Base-by-base conservation (phyloP, 2,888 invertebrate genomes). In the Amphipoea lucens region DNA sequence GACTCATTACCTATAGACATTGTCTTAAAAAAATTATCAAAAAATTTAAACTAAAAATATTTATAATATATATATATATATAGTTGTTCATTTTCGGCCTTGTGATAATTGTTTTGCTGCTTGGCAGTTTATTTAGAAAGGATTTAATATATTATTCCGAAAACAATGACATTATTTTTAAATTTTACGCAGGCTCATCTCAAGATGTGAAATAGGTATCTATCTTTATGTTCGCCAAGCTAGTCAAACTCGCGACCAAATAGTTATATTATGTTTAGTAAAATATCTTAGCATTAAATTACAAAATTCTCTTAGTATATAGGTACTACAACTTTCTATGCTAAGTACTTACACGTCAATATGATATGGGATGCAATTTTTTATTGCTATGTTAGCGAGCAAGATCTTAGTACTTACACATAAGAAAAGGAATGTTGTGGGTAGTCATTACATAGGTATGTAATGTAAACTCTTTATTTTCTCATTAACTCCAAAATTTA, bases 41-140 rank as follows among this genome's bases (percentile, higher is more conserved):
- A 60, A 36, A 62, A 60, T 23, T 79, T 20, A 60, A 60, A 23
- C 60, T 48, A 72, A 45, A 71, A 23, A 73, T 60, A 6, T 51
- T 62, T 17, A 40, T 23, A 20, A 1, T 29, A 54, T 20, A 20
- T 51, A 51, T 5, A 51, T 36, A 23, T 60, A 57, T 40, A 68
- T 66, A 66, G 17, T 76, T 73, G 62, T 81, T 84, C 14, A 69
- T 79, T 83, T 85, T 81, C 70, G 60, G 77, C 68, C 76, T 87
- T 88, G 83, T 85, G 87, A 85, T 84, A 81, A 78, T 84, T 83
- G 72, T 85, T 90, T 88, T 83, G 82, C 91, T 91, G 89, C 91
- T 90, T 91, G 84, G 92, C 90, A 91, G 92, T 89, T 90, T 85
- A 78, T 84, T 82, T 78, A 74, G 14, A 73, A 69, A n/a, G 60